These are phyloP conservation scores for Urophycis tenuis DNA, from an alignment of 2,797 vertebrate genomes.

Conservation along the genomic window DNA sequence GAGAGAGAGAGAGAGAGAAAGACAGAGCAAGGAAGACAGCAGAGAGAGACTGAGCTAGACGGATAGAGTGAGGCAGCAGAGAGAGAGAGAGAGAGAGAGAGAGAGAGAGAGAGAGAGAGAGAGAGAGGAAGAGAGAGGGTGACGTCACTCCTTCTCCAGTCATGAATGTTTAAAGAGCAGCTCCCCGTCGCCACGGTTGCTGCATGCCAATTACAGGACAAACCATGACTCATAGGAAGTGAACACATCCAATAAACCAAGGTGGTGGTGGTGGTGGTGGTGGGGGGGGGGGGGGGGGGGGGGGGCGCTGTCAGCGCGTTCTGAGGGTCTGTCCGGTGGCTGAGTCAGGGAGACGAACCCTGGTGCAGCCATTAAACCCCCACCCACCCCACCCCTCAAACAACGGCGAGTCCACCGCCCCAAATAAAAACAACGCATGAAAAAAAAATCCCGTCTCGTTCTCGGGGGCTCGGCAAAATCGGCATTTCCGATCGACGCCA, in stretches of 20 bases:
- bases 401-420: no score
- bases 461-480: no score
- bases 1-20: constrained; percentile 7
- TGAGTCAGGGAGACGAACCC: not conserved
- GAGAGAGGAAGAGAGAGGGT: constrained; percentile 28
- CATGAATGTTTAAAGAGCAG: constrained; percentile 67
- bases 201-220: constrained; percentile 67
- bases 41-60: no score
- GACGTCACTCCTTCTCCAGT: constrained; percentile 57
- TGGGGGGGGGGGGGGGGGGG: not conserved
- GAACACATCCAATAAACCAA: constrained; percentile 39
- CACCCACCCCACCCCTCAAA: no score
- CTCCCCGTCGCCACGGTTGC: constrained; percentile 64
- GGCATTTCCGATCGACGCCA: no score
- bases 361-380: not conserved
- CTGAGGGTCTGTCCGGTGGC: constrained; percentile 5
- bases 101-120: not conserved
- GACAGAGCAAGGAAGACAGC: not conserved
- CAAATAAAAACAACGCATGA: not conserved
- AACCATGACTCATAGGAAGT: constrained; percentile 61
- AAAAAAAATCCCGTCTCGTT: no score
- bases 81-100: constrained; percentile 11
- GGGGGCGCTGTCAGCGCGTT: no score
- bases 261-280: not conserved
- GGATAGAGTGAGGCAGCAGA: not conserved